These are phyloP conservation scores for Anhinga rufa DNA, from an alignment of 2,113 vertebrate genomes.

Conservation along the genomic window DNA sequence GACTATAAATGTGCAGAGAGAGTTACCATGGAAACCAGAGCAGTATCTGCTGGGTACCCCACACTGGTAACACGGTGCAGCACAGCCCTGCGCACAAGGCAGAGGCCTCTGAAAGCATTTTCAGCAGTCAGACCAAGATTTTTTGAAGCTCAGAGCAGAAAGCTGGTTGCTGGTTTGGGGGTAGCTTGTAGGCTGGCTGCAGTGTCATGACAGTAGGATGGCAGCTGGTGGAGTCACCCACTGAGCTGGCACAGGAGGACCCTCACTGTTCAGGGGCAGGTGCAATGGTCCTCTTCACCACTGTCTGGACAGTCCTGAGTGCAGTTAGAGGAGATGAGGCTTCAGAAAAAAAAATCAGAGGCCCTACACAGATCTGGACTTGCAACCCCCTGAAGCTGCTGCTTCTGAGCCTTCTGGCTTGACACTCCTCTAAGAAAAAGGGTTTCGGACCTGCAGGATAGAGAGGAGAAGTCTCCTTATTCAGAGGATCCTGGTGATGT, in stretches of 20 bases:
- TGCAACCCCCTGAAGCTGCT: not conserved
- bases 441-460: not conserved
- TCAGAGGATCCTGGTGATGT: not conserved
- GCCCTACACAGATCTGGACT: not conserved
- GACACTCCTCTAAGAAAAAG: not conserved
- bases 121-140: not conserved
- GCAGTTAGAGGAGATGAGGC: not conserved
- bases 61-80: not conserved
- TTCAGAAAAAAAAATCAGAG: not conserved
- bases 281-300: not conserved
- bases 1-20: constrained; percentile 61
- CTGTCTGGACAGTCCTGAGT: not conserved
- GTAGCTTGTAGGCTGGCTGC: not conserved
- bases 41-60: not conserved
- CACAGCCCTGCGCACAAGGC: not conserved
- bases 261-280: not conserved
- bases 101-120: not conserved
- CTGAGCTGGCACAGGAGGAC: not conserved
- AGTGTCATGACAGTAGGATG: no score
- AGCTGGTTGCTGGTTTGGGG: not conserved
- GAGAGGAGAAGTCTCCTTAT: not conserved
- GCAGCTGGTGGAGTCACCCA: not conserved
- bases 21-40: constrained; percentile 73
- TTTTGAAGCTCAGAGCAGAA: not conserved
- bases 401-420: not conserved